phyloP scores from a whole-genome alignment of 1,140 invertebrate species.

The Pantala flavescens region DNA sequence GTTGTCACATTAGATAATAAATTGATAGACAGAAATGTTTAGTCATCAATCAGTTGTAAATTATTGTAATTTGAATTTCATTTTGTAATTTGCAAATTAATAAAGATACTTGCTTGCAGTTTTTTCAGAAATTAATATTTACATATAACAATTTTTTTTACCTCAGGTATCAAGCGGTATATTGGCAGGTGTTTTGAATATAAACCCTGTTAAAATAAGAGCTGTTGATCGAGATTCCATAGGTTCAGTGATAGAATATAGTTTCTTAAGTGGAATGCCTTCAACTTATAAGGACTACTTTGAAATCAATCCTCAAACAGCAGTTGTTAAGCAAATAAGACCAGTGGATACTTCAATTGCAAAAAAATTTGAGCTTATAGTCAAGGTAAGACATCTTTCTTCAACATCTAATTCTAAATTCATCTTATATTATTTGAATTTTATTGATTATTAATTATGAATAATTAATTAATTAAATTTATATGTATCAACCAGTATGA shows the following conservation, averaged over 20 bases:
- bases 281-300: conserved; percentile 68
- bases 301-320: conserved; percentile 66
- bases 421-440: too few species aligned
- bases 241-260: conserved; percentile 66
- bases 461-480: too few species aligned
- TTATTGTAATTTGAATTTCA: too few species aligned
- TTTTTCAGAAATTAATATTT: too few species aligned
- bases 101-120: too few species aligned
- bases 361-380: conserved; percentile 59
- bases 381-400: conserved; percentile 44
- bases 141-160: too few species aligned
- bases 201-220: conserved; percentile 78
- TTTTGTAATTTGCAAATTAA: too few species aligned
- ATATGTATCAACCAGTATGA: too few species aligned
- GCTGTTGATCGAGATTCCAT: conserved; percentile 81
- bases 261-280: conserved; percentile 67
- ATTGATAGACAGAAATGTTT: too few species aligned
- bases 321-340: conserved; percentile 65
- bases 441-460: neutral
- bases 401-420: neutral
- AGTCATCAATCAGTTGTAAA: too few species aligned
- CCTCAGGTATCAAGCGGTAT: conserved; percentile 64
- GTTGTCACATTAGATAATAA: too few species aligned
- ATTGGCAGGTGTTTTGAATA: conserved; percentile 65
- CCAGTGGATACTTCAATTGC: conserved; percentile 66